phyloP scores from a whole-genome alignment of 2,113 vertebrate genomes.

The Rhineura floridana region DNA sequence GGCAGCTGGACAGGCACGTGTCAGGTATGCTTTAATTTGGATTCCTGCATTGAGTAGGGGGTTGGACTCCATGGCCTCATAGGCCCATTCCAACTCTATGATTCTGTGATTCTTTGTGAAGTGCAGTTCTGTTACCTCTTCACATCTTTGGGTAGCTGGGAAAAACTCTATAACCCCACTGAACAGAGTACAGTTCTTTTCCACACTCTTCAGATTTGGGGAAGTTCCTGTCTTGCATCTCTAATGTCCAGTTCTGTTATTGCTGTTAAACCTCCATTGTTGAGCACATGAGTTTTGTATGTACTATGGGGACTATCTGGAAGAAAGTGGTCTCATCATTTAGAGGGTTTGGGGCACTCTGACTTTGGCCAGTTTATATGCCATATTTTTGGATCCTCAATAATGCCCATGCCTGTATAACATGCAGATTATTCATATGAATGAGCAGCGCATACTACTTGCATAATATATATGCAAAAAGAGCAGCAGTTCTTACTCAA shows the following conservation, averaged over 20 bases:
- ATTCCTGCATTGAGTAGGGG: too few species aligned
- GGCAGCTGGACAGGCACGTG: too few species aligned
- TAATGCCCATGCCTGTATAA: not conserved
- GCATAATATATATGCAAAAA: not conserved
- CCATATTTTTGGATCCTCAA: not conserved
- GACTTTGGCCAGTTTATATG: not conserved
- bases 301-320: not conserved
- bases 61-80: too few species aligned
- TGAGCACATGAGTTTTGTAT: not conserved
- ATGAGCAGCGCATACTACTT: not conserved
- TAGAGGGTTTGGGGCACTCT: not conserved
- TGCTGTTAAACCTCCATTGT: slow-evolving; percentile 5
- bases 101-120: not conserved
- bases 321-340: not conserved
- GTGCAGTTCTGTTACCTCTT: not conserved
- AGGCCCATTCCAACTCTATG: too few species aligned
- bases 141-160: not conserved
- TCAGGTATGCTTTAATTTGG: too few species aligned
- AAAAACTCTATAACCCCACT: not conserved
- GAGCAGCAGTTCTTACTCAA: too few species aligned
- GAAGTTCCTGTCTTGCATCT: slow-evolving; percentile 56
- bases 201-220: slow-evolving; percentile 45
- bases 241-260: slow-evolving; percentile 45
- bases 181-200: not conserved
- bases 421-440: not conserved